Percentiles rank a stretch among this genome's conserved stretches.
Evolutionary conservation across 64 coral and sea anemone genomes (phyloP).

Genomic region (Dendronephthya gigantea): DNA sequence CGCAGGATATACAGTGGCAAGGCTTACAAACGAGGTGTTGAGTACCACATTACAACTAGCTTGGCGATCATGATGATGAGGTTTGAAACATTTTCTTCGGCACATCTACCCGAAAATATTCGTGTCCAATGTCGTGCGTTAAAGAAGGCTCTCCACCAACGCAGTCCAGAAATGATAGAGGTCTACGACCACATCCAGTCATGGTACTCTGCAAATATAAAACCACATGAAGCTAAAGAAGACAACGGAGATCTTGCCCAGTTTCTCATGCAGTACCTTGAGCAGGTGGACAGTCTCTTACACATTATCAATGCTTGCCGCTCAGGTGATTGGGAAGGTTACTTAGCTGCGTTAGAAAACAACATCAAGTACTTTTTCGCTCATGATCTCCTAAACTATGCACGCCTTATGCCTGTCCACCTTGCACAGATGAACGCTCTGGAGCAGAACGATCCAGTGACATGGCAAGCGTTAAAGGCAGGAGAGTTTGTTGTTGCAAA

Average conservation of each 20-base stretch:
- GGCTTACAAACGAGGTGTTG: too few relatives aligned
- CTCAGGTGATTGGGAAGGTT: constrained; percentile 12
- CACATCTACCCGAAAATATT: neutral
- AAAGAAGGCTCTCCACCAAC: neutral
- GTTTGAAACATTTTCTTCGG: neutral
- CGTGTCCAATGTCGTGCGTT: neutral
- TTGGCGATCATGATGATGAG: constrained; percentile 16
- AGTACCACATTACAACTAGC: too few relatives aligned
- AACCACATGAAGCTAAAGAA: neutral
- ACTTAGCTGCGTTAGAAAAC: constrained; percentile 19
- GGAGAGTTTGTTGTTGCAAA: constrained; percentile 38
- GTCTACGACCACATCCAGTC: constrained; percentile 22
- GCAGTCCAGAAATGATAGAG: neutral
- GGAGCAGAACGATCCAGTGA: neutral
- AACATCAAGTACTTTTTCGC: constrained; percentile 33
- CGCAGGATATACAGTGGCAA: too few relatives aligned
- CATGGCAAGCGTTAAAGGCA: constrained; percentile 28
- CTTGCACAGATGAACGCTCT: constrained; percentile 20
- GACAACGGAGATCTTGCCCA: neutral
- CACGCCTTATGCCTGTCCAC: constrained; percentile 18
- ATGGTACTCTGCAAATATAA: constrained; percentile 10
- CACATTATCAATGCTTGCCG: constrained; percentile 11
- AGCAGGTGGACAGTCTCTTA: constrained; percentile 19
- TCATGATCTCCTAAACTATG: constrained; percentile 27
- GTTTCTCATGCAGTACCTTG: neutral